phyloP scores from a whole-genome alignment of 1,140 invertebrate species.

The Platorchestia sp. region DNA sequence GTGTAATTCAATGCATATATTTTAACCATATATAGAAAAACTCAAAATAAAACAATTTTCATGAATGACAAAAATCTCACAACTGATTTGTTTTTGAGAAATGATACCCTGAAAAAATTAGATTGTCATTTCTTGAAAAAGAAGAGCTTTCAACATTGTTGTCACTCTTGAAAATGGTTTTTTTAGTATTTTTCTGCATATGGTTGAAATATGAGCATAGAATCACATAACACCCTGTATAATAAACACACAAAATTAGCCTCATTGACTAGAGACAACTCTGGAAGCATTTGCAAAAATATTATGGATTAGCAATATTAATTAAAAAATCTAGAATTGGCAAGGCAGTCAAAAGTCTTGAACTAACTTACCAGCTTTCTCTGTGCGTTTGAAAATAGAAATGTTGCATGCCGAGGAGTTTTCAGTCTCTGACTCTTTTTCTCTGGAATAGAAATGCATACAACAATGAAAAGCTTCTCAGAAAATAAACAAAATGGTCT shows the following conservation, averaged over 20 bases:
- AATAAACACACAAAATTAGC: neutral
- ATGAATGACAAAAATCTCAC: no score
- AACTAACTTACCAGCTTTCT: neutral
- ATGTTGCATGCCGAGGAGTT: neutral
- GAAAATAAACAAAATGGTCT: neutral
- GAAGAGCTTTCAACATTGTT: neutral
- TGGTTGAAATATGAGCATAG: no score
- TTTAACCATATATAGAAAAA: no score
- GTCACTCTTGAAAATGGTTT: no score
- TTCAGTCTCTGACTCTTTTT: neutral
- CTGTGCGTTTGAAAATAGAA: constrained; percentile 9
- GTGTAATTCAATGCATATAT: neutral
- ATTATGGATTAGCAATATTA: neutral
- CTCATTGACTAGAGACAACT: no score
- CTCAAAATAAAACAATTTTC: no score
- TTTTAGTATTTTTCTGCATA: neutral
- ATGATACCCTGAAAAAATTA: no score
- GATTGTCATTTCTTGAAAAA: neutral
- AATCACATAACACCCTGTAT: no score
- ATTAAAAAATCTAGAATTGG: neutral
- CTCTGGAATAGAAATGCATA: neutral
- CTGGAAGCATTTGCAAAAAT: neutral
- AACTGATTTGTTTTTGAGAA: no score
- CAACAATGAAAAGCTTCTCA: neutral
- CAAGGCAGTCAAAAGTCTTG: neutral